phyloP scores from a whole-genome alignment of 2,113 vertebrate species.

The Pionites leucogaster region DNA sequence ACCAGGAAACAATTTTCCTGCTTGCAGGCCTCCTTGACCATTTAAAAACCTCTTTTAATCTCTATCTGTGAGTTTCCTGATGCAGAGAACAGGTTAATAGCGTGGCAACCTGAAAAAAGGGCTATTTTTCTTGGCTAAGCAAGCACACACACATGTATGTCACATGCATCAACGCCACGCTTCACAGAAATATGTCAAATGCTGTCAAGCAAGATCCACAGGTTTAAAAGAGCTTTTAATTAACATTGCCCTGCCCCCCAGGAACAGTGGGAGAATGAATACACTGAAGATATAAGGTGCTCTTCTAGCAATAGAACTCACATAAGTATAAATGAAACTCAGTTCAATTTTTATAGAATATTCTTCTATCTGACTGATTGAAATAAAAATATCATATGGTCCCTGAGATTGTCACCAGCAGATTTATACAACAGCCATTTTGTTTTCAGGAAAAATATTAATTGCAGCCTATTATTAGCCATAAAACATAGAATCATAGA shows the following conservation, averaged over 20 bases:
- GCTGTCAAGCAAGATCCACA: neutral
- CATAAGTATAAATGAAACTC: neutral
- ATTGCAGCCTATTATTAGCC: constrained; percentile 21
- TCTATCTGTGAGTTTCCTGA: neutral
- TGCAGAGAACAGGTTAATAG: neutral
- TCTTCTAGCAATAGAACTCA: neutral
- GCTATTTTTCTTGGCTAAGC: neutral
- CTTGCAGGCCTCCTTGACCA: neutral
- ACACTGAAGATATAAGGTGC: neutral
- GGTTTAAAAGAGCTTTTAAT: neutral
- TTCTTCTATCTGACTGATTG: neutral
- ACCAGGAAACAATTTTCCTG: neutral
- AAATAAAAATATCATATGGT: neutral
- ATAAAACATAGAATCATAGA: neutral
- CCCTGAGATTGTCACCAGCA: neutral
- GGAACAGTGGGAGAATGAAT: neutral
- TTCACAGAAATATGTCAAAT: neutral
- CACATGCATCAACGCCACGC: fast-evolving
- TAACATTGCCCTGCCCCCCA: neutral
- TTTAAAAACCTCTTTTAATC: neutral
- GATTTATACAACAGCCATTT: constrained; percentile 14
- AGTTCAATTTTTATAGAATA: neutral
- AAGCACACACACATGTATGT: neutral
- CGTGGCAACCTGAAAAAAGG: neutral
- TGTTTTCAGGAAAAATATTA: constrained; percentile 32